Evolutionary conservation across 1,140 invertebrate species (phyloP), one percentile per base, ranked within the genome.

Genomic region (Drosophila lacertosa): DNA sequence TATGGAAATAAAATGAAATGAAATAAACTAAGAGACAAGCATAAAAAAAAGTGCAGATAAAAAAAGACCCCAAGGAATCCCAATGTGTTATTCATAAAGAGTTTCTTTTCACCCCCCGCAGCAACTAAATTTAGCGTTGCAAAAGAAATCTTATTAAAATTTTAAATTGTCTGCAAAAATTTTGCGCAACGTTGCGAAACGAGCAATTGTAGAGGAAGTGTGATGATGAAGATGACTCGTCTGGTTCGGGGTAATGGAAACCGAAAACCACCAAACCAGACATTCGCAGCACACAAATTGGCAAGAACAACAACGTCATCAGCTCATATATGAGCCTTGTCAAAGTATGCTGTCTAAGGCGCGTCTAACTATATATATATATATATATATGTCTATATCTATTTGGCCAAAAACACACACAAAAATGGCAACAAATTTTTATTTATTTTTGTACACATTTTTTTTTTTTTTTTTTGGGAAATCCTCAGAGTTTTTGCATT

Each of bases 121-220:
- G 29, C 53, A 47, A 80, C 71, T 83, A 84, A 79, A 84, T 79
- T 79, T 83, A 83, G 80, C 71, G 45, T 51, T 57, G 45, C 44
- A 11, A 45, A 51, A 24, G 71, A 75, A 80, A 55, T 64, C 73
- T 81, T 82, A 84, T 84, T 84, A 84, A 81, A 84, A 88, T 77
- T 88, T 53, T 82, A 84, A 84, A 84, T 84, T 84, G 81, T 88
- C 82, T 84, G 81, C 77, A 84, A 64, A 82, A 81, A 86, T 83
- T 83, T 70, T 57, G 67, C 18, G 39, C 71, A 76, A 60, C 76
- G 81, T 65, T 86, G 76, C 80, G 76, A 82, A 77, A 57, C 74
- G 20, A 11, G 4, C 0, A 35, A n/a, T 7, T n/a, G 13, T 22
- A 18, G 42, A 13, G 26, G 22, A 33, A 64, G 70, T 39, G 58